Percentiles rank a stretch among this genome's conserved stretches.
Conservation (phyloP, 2,113 vertebrate species). For the Anarhynchus alexandrinus region DNA sequence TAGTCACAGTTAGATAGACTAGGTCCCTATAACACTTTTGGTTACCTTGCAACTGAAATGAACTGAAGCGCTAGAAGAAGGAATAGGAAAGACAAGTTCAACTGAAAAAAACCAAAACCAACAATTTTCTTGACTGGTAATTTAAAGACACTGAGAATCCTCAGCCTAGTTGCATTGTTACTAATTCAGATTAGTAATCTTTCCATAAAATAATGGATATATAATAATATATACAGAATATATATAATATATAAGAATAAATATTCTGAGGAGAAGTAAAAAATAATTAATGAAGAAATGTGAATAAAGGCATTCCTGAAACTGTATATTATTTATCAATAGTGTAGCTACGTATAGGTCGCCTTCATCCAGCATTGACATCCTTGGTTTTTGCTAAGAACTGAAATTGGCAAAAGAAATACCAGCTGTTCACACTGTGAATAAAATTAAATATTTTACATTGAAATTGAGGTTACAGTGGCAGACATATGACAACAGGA, state of each 20-base stretch:
- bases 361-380: not conserved
- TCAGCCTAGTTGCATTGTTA: not conserved
- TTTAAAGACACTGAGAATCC: not conserved
- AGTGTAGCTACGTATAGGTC: not conserved
- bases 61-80: not conserved
- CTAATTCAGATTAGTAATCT: not conserved
- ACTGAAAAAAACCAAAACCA: not conserved
- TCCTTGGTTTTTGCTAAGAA: not conserved
- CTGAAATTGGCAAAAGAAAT: not conserved
- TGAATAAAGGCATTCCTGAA: not conserved
- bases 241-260: too few species aligned
- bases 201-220: too few species aligned
- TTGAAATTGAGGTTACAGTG: not conserved
- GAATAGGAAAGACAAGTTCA: not conserved
- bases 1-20: not conserved
- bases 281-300: not conserved
- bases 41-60: not conserved
- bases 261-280: not conserved
- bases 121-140: rapidly evolving
- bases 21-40: not conserved
- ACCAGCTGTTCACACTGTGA: not conserved
- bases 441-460: not conserved
- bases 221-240: too few species aligned
- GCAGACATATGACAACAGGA: not conserved
- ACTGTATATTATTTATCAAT: not conserved